Base-by-base conservation (phyloP, 2,888 invertebrate species). In the Hartigia nigra region DNA sequence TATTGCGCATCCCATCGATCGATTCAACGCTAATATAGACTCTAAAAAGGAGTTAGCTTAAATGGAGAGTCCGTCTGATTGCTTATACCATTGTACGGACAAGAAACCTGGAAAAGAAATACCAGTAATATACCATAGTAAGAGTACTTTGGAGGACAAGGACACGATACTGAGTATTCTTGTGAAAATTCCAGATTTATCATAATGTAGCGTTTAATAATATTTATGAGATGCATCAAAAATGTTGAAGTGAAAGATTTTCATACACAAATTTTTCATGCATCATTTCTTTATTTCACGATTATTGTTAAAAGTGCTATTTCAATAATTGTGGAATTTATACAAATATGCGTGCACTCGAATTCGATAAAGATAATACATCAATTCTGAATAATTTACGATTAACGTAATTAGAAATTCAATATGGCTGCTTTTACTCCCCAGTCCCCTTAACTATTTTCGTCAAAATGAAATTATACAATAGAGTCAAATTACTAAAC, bases 21-120 rank as follows among this genome's bases (percentile, higher is more conserved):
- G 23, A 55, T 55, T 55, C 55, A 55, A 55, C 55, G 55, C 23
- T 55, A 55, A 23, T 55, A 9, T 55, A 9, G 55, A 55, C 55
- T 55, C 55, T 55, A 23, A 55, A 55, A 55, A 55, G 55, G 55
- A 55, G 55, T 55, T 55, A 23, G 55, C 55, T 55, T 55, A 55
- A 82, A 83, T 83, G 85, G 83, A 83, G 86, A 86, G 83, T 84
- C 86, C 86, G 86, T 81, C 85, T 88, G 88, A 89, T 89, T 89
- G 89, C 88, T 88, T 87, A 87, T 86, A 87, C 86, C 86, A 86
- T 82, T 82, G 81, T 84, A 23, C 23, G 31, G 14, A 74, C 32
- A n/a, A 74, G 55, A 55, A 55, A 23, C 55, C 55, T 55, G 23
- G 55, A 55, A 23, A 55, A 23, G 23, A 55, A 23, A 55, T 2